phyloP scores from a whole-genome alignment of 2,113 vertebrate genomes.

The Nerophis lumbriciformis region DNA sequence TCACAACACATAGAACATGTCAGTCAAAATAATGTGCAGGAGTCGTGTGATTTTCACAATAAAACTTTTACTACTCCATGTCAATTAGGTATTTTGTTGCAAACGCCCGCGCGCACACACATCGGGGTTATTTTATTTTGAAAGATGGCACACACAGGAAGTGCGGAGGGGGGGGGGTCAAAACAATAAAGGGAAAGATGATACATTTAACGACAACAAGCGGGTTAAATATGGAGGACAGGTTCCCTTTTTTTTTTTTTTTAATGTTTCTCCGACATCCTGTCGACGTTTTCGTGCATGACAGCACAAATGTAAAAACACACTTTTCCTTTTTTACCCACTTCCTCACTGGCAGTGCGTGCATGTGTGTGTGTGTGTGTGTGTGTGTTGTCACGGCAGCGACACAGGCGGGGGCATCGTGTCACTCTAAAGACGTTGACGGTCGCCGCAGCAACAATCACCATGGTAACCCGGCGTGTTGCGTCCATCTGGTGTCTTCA shows the following conservation, averaged over 20 bases:
- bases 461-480: constrained; percentile 9
- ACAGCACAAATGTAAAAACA: too few relatives aligned
- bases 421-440: background rate
- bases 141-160: background rate
- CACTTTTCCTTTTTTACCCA: too few relatives aligned
- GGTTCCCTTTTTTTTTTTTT: too few relatives aligned
- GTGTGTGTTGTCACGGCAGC: too few relatives aligned
- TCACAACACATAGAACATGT: too few relatives aligned
- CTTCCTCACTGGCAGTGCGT: background rate
- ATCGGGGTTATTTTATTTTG: background rate
- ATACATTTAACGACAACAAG: background rate
- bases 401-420: background rate
- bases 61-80: background rate
- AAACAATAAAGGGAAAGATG: background rate
- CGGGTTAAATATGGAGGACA: background rate
- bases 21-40: too few relatives aligned
- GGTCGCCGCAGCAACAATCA: constrained; percentile 3
- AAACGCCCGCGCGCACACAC: background rate
- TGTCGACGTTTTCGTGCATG: too few relatives aligned
- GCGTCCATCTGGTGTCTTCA: background rate
- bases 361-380: background rate
- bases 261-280: too few relatives aligned
- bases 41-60: background rate
- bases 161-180: background rate
- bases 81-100: too few relatives aligned